Percentiles rank a stretch among this genome's conserved stretches.
phyloP scores from a whole-genome alignment of 2,797 vertebrate genomes.

The Atherinosoma microstoma region DNA sequence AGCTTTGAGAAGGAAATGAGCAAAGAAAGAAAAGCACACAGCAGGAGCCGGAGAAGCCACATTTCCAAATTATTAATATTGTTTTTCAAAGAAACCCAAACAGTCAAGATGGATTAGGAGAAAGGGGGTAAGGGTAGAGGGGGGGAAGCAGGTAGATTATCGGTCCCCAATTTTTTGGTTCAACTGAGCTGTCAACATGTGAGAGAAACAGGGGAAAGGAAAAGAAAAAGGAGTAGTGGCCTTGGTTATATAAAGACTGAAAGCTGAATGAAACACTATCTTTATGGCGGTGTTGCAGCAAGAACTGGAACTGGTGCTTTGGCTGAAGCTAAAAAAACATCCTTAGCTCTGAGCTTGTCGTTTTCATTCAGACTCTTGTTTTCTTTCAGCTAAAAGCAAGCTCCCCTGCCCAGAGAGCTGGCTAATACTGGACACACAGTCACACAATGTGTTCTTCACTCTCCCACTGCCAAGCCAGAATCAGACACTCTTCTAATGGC shows the following conservation, averaged over 20 bases:
- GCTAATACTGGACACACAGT: conserved; percentile 73
- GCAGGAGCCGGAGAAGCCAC: conserved; percentile 73
- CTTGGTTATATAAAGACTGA: conserved; percentile 74
- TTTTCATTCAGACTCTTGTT: conserved; percentile 82
- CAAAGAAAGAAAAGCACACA: conserved; percentile 74
- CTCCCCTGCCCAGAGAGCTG: conserved; percentile 73
- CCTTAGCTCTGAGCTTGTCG: conserved; percentile 78
- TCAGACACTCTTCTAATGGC: conserved; percentile 61
- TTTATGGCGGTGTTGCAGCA: conserved; percentile 73
- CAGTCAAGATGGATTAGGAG: conserved; percentile 68
- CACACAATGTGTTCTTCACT: conserved; percentile 73
- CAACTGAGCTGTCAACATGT: conserved; percentile 65
- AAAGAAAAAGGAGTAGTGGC: conserved; percentile 49
- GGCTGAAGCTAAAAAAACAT: conserved; percentile 81
- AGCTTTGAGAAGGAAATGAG: conserved; percentile 82
- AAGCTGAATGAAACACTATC: conserved; percentile 80
- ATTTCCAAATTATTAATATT: conserved; percentile 82
- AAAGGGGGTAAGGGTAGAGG: conserved; percentile 38
- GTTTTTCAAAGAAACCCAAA: conserved; percentile 80
- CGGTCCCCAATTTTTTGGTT: conserved; percentile 67
- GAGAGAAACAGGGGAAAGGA: conserved; percentile 39
- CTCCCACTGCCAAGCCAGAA: conserved; percentile 64
- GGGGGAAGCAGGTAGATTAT: conserved; percentile 73
- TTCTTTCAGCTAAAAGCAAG: conserved; percentile 80
- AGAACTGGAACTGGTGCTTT: conserved; percentile 77